Base-by-base conservation (phyloP, 2,113 vertebrate species). In the Arvicanthis niloticus region DNA sequence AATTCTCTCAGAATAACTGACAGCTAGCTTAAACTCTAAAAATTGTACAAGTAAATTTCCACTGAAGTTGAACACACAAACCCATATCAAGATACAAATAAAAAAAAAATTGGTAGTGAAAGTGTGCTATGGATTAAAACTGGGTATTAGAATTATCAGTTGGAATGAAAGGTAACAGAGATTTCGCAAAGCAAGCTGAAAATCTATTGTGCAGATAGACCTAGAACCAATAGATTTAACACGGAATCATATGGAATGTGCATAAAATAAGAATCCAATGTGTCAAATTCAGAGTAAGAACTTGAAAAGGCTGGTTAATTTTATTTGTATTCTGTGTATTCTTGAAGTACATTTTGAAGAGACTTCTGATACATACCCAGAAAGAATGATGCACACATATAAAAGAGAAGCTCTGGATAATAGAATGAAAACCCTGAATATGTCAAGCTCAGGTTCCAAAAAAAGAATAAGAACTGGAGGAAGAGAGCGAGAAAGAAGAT, bases 21-120 rank as follows among this genome's bases (percentile, higher is more conserved):
- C 31, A 24, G 42, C 1, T 87, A 42, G 1, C 45, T 92, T 92
- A 70, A 91, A 56, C 24, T 77, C 58, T 48, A 90, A 94, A 21
- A 93, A 88, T 80, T 37, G 26, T 58, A 92, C 11, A 88, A n/a
- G 72, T 77, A 78, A 93, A 89, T 60, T 81, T 89, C 45, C 6
- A 78, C 53, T 45, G 34, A 94, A 96, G 89, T 9, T 82, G 65
- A 95, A n/a, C 19, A 56, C 31, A 80, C 8, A 56, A 34, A 84
- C 22, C 9, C 22, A 42, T 56, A 91, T 5, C 51, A 94, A 96
- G 96, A 62, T 51, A 88, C 65, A 91, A 89, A 90, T 67, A 51
- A 93, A 82, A 51, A 93, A 82, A 85, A 53, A 22, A 86, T 37
- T 72, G 94, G 86, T 62, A 95, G 81, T 78, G 60, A 94, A 96